phyloP scores from a whole-genome alignment of 1,140 invertebrate genomes.

The Aradophagus sp. region DNA sequence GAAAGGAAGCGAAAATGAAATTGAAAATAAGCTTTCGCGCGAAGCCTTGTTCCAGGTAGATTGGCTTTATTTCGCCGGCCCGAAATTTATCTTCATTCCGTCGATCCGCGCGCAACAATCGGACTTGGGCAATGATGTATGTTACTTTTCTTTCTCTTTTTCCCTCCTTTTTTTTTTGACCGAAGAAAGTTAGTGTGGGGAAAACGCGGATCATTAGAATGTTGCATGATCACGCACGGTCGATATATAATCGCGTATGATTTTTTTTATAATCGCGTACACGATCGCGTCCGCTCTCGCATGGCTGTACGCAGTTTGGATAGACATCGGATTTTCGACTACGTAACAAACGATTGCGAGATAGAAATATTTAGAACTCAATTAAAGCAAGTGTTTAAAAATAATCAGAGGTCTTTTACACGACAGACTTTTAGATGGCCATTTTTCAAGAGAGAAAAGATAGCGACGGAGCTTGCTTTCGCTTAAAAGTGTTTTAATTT shows the following conservation, averaged over 20 bases:
- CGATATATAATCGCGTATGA: constrained; percentile 36
- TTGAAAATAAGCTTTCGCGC: too few species aligned
- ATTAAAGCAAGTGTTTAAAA: constrained; percentile 25
- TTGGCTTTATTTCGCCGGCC: not conserved
- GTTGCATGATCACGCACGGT: constrained; percentile 34
- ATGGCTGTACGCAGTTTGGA: constrained; percentile 30
- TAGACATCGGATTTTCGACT: constrained; percentile 16
- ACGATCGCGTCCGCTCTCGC: constrained; percentile 27
- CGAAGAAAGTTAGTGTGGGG: constrained; percentile 18
- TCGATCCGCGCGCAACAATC: constrained; percentile 1
- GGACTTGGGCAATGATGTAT: too few species aligned
- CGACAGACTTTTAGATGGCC: too few species aligned
- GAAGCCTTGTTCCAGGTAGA: too few species aligned
- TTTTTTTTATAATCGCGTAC: constrained; percentile 29
- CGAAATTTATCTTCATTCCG: constrained; percentile 8
- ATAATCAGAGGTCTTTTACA: constrained; percentile 21
- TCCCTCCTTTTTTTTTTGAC: too few species aligned
- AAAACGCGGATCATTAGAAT: constrained; percentile 30
- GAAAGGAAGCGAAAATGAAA: too few species aligned
- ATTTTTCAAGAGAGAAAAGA: too few species aligned
- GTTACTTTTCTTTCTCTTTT: too few species aligned
- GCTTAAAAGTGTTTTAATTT: constrained; percentile 8
- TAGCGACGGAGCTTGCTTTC: too few species aligned
- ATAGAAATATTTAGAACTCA: constrained; percentile 38
- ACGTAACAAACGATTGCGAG: constrained; percentile 14